Base-by-base conservation (phyloP, 2,113 vertebrate genomes). In the Cavia aperea region DNA sequence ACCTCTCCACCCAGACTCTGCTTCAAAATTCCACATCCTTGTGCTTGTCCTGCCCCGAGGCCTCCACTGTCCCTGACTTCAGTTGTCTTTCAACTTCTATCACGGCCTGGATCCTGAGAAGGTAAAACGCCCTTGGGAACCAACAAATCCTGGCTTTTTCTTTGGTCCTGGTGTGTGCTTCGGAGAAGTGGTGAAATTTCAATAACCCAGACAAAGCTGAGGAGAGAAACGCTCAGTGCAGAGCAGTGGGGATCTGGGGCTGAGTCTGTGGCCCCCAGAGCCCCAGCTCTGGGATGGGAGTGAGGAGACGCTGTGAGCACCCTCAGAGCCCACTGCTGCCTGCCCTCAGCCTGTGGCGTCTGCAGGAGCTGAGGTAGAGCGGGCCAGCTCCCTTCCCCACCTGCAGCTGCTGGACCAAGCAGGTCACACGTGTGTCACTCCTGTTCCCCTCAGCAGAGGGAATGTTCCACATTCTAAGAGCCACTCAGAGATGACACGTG, bases 391-490 rank as follows among this genome's bases (percentile, higher is more conserved):
- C 46, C 46, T 31, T 65, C 39, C 60, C 49, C 24, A 79, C 29
- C 46, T 81, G 62, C 36, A 62, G 51, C 0, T 0, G 23, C 0
- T 36, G 68, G 19, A 68, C 2, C 79, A 29, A 79, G 46, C 31
- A 51, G 24, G 26, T 88, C 72, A 49, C 81, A 36, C 3, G 24
- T 62, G 65, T 77, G 18, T 10, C 58, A 62, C 93, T 86, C 82
- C 75, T n/a, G 58, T 18, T 36, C 81, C 26, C 39, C 79, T 60
- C 56, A 90, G 85, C 85, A 88, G 87, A 18, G 58, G 9, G 51
- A 54, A 54, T 89, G 96, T 93, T 89, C 79, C 65, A 96, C 75
- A 96, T 95, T 93, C 43, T 60, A 89, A 68, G 90, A 90, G 84
- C 86, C 94, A 68, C 93, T 96, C 78, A 58, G 10, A 93, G 73